Evolutionary conservation across 2,113 vertebrate genomes (phyloP), one percentile per base, ranked within the genome.

Genomic region (Megaceryle maxima): DNA sequence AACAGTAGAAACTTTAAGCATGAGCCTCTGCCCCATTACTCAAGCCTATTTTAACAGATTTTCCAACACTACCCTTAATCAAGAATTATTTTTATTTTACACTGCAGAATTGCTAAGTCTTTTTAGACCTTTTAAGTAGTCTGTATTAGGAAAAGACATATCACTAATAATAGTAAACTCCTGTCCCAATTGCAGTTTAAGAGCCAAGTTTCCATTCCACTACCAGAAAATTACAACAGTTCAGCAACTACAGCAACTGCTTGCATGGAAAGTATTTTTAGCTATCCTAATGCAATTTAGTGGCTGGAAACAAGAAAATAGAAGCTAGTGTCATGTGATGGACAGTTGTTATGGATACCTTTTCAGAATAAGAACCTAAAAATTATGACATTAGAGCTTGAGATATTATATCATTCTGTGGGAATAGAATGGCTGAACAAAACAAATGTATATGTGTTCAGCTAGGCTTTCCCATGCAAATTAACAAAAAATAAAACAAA

Each of bases 251-350:
- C 51, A 67, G 51, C 56, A 85, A 89, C 9, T 51, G 53, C 18
- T 88, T 85, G 33, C 51, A 87, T n/a, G 53, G 78, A 85, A 93
- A 66, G 14, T 21, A 84, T 72, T 92, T 96, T 87, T 79, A 91
- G 62, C 33, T 53, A 21, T 48, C 33, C 66, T 62, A 84, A 66
- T 20, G 66, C 29, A 82, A 63, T 82, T 84, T 16, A 3, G 5
- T n/a, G 37, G 20, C 62, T 91, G 57, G 19, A 95, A 94, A 84
- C 25, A 87, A 89, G 16, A 68, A 82, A 89, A 86, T 1, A 68
- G 77, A 94, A 83, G 50, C 53, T 78, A 33, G 31, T 57, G 43
- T 75, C 39, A 87, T 8, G 9, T n/a, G 25, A 90, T 2, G 2
- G 29, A 62, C 26, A 64, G 46, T 74, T 70, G 18, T 16, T 46